Percentiles rank a stretch among this genome's conserved stretches.
phyloP scores from a whole-genome alignment of 2,113 vertebrate genomes.

The Siphamia tubifer region DNA sequence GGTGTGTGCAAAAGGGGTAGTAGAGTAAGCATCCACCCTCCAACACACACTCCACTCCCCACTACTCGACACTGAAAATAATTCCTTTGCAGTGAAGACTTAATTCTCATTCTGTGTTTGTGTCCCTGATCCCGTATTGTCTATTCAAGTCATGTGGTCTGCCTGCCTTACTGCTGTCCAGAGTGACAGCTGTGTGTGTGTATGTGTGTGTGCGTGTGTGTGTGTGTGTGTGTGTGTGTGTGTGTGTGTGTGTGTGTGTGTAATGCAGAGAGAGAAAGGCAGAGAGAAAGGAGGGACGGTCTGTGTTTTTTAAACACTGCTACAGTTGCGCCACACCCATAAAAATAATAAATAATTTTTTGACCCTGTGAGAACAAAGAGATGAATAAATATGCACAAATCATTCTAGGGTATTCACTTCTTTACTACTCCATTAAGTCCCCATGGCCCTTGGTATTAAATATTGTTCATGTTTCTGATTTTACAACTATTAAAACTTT shows the following conservation, averaged over 20 bases:
- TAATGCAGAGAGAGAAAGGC: constrained; percentile 40
- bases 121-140: constrained; percentile 65
- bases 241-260: constrained; percentile 22
- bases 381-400: not conserved
- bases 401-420: not conserved
- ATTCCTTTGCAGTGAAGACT: constrained; percentile 70
- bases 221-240: constrained; percentile 13
- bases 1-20: constrained; percentile 36
- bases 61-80: constrained; percentile 55
- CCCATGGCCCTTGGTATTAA: not conserved
- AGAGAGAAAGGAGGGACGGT: too few species aligned
- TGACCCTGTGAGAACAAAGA: constrained; percentile 17
- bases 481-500: not conserved
- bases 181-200: constrained; percentile 60
- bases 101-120: constrained; percentile 73
- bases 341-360: constrained; percentile 23
- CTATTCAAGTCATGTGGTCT: constrained; percentile 66
- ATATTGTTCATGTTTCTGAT: constrained; percentile 3
- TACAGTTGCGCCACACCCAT: constrained; percentile 28
- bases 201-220: constrained; percentile 24
- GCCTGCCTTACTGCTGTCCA: constrained; percentile 58
- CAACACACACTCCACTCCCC: constrained; percentile 12
- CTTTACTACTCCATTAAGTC: constrained; percentile 3
- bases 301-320: constrained; percentile 31
- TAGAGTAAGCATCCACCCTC: not conserved